phyloP scores from a whole-genome alignment of 1,140 invertebrate species.

The Hyles euphorbiae region DNA sequence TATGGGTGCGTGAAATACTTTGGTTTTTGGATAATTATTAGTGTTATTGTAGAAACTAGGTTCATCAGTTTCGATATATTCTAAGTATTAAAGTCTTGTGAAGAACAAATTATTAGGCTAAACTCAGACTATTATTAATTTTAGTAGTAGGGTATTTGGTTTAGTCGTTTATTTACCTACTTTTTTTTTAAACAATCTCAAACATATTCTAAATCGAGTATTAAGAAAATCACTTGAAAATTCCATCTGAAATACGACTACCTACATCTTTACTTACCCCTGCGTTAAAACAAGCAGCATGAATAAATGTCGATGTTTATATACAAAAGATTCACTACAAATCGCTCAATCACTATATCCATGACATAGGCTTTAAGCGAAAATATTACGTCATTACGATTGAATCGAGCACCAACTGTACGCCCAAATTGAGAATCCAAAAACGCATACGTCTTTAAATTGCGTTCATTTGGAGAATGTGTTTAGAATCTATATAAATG shows the following conservation, averaged over 20 bases:
- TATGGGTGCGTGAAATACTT: background rate
- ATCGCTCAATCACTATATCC: too few species aligned
- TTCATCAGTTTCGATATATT: too few species aligned
- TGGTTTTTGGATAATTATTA: background rate
- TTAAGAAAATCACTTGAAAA: background rate
- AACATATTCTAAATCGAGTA: background rate
- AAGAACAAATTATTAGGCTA: background rate
- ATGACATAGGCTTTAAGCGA: background rate
- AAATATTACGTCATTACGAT: constrained; percentile 56
- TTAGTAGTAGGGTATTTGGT: background rate
- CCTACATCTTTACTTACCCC: too few species aligned
- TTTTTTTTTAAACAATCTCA: background rate
- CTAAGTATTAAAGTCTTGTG: too few species aligned
- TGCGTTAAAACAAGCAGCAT: background rate
- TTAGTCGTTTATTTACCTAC: background rate
- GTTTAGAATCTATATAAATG: constrained; percentile 70
- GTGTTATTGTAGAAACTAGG: too few species aligned
- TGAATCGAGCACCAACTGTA: constrained; percentile 41
- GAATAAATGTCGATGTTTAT: background rate
- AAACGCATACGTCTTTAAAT: constrained; percentile 67
- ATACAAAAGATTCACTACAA: background rate
- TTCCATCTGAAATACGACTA: background rate
- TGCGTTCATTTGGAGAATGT: constrained; percentile 67
- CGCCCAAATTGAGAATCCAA: constrained; percentile 59
- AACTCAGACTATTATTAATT: background rate